These are phyloP conservation scores for Ellobius talpinus DNA, from an alignment of 2,113 vertebrate genomes.

Conservation along the genomic window DNA sequence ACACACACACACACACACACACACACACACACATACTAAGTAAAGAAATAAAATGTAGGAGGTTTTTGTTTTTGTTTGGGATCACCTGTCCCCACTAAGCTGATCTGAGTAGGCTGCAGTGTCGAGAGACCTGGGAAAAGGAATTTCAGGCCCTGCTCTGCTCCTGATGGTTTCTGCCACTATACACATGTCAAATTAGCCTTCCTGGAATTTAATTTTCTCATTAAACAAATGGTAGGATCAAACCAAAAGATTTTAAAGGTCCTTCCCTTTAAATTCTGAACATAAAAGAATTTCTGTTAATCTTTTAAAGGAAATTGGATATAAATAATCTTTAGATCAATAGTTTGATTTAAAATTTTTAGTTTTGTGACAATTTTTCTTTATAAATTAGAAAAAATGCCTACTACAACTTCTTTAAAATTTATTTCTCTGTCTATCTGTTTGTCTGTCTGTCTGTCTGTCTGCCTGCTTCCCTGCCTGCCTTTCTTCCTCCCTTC, in stretches of 20 bases:
- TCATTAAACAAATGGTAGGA: background rate
- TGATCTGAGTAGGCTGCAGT: background rate
- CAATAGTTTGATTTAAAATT: background rate
- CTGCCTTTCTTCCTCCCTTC: background rate
- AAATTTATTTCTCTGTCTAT: background rate
- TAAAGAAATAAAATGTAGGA: background rate
- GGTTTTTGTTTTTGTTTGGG: background rate
- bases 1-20: background rate
- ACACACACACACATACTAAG: background rate
- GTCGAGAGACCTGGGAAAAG: background rate
- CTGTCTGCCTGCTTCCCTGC: background rate
- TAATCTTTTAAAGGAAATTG: background rate
- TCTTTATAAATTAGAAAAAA: background rate
- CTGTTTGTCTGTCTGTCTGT: background rate
- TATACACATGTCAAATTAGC: conserved; percentile 3
- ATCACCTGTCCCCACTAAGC: background rate
- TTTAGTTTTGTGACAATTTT: background rate
- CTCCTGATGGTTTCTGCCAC: background rate
- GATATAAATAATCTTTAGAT: conserved; percentile 6
- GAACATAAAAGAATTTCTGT: background rate
- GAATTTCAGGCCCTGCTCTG: background rate
- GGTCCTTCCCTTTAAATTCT: background rate
- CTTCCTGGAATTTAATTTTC: background rate
- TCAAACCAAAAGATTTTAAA: background rate
- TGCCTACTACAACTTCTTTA: background rate